These are phyloP conservation scores for Cettia cetti DNA, from an alignment of 2,113 vertebrate genomes.

Conservation along the genomic window DNA sequence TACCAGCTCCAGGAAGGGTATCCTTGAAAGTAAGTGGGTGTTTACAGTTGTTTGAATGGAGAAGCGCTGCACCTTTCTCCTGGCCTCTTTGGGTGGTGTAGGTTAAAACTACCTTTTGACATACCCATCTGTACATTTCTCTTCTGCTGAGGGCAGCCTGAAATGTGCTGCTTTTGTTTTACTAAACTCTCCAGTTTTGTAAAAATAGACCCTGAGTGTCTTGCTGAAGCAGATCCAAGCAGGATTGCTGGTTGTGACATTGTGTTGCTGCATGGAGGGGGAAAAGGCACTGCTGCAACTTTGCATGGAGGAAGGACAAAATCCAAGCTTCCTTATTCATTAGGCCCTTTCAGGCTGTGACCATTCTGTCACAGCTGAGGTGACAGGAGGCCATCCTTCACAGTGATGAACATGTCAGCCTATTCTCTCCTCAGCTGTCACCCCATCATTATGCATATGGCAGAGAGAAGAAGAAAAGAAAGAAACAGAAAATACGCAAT, in stretches of 20 bases:
- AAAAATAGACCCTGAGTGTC: background rate
- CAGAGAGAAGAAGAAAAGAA: background rate
- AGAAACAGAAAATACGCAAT: background rate
- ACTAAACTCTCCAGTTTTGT: background rate
- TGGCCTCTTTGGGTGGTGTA: background rate
- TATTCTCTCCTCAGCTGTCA: background rate
- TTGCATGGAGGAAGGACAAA: background rate
- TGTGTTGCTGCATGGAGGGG: background rate
- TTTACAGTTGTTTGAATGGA: background rate
- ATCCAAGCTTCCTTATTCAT: background rate
- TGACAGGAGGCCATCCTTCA: constrained; percentile 12
- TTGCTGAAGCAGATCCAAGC: background rate
- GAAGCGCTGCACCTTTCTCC: background rate
- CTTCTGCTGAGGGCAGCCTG: background rate
- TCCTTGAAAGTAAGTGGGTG: background rate
- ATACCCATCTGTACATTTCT: rapidly evolving
- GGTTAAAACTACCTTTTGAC: background rate
- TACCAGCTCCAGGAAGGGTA: background rate
- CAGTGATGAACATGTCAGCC: background rate
- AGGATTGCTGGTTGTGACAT: background rate
- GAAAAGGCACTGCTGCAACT: background rate
- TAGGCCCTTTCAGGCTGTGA: background rate
- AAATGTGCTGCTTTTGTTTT: background rate
- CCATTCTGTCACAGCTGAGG: background rate
- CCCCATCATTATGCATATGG: background rate